Evolutionary conservation across 2,113 vertebrate species (phyloP).

Genomic region (Spheniscus mendiculus): DNA sequence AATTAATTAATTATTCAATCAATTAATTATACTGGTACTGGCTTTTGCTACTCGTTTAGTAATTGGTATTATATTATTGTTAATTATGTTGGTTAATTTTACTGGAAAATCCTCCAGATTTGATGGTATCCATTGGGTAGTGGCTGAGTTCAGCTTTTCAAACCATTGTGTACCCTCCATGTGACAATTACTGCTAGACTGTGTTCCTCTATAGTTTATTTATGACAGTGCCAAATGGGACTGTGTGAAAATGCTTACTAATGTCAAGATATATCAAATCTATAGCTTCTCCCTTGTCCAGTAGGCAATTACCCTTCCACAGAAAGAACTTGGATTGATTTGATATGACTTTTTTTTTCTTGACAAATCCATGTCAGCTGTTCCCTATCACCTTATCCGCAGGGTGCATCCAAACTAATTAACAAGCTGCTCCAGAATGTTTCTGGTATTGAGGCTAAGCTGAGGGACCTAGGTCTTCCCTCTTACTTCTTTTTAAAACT

Average conservation of each 20-base stretch:
- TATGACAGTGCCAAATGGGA: conserved; percentile 37
- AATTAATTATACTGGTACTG: background rate
- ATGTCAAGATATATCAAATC: conserved; percentile 49
- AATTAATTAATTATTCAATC: conserved; percentile 1
- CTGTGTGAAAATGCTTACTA: conserved; percentile 33
- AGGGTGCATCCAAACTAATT: conserved; percentile 50
- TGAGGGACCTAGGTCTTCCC: background rate
- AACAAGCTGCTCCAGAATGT: conserved; percentile 29
- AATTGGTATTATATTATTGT: background rate
- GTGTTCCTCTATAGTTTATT: background rate
- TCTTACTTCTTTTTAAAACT: conserved; percentile 11
- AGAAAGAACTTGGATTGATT: conserved; percentile 43
- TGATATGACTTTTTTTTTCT: conserved; percentile 20
- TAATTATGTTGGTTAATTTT: background rate
- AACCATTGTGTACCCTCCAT: background rate
- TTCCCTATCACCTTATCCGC: background rate
- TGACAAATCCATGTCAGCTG: conserved; percentile 44
- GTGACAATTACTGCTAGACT: background rate
- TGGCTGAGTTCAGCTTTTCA: background rate
- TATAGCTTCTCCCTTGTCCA: conserved; percentile 22
- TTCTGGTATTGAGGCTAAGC: conserved; percentile 11
- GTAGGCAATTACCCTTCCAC: conserved; percentile 27
- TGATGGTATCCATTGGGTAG: background rate
- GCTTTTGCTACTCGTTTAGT: background rate
- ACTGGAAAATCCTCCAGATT: background rate